Evolutionary conservation across 2,113 vertebrate genomes (phyloP).

Genomic region (Dipodomys ordii): DNA sequence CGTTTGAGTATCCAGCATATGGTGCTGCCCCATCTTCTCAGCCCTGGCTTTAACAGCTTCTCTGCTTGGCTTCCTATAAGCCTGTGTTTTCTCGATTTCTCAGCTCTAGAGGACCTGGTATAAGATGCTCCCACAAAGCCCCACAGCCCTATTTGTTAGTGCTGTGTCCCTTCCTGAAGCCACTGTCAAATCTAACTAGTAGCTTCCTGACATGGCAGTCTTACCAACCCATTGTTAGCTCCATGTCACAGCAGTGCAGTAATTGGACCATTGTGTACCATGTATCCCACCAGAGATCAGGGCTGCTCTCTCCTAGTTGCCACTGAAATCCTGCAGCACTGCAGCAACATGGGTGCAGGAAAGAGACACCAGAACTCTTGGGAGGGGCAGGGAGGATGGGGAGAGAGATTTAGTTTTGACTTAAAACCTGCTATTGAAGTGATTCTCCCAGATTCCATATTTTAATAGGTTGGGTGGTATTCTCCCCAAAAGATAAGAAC

Average conservation of each 20-base stretch:
- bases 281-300: accelerated
- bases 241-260: accelerated
- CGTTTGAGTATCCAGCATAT: not conserved
- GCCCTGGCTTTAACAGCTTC: not conserved
- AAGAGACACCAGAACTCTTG: accelerated
- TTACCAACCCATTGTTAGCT: not conserved
- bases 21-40: not conserved
- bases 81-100: not conserved
- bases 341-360: accelerated
- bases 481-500: not conserved
- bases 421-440: not conserved
- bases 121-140: not conserved
- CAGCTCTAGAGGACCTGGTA: not conserved
- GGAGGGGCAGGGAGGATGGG: too few species aligned
- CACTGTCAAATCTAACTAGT: not conserved
- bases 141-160: not conserved
- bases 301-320: accelerated
- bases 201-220: not conserved
- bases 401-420: not conserved
- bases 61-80: not conserved
- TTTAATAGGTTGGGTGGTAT: not conserved
- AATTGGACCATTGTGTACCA: accelerated
- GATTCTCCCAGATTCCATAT: not conserved
- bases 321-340: accelerated
- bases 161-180: not conserved